Base-by-base conservation (phyloP, 1,140 invertebrate species). In the Drosophila neocordata region DNA sequence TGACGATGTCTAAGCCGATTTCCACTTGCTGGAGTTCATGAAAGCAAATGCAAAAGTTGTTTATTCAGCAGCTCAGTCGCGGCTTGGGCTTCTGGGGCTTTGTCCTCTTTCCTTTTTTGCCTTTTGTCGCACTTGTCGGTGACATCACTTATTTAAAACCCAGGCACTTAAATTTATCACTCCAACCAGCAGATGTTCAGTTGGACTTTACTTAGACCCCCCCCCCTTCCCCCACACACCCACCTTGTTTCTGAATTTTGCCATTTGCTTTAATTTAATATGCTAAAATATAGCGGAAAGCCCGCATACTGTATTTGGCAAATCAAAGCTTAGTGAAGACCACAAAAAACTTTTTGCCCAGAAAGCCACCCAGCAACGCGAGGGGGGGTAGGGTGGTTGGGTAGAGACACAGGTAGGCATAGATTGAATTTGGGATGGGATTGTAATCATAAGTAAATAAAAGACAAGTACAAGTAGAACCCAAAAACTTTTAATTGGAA, bases 241-340 rank as follows among this genome's bases (percentile, higher is more conserved):
- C n/a, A n/a, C n/a, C n/a, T n/a, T n/a, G n/a, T n/a, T n/a, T 24
- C 22, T 2, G 4, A 24, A 31, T 31, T 65, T 51, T 72, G 66
- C 73, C 81, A 85, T 80, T 85, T 71, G 70, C 82, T 87, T 87
- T 82, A 87, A 85, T 85, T 87, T 85, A 85, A 81, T 87, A 85
- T 85, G 82, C 82, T 87, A 82, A 85, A 87, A 87, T 87, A 85
- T 72, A 81, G 62, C 70, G 64, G 62, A 67, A 38, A 48, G 41
- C 31, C 64, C 78, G 78, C 78, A 85, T 75, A 48, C 69, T 64
- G 48, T 58, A 84, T 70, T 63, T 72, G 62, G 77, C 71, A 80
- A 84, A 80, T 87, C 77, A 85, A 77, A 85, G 78, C 44, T 41
- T 65, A 72, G 1, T 55, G 18, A 77, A 66, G 69, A 75, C 82